Base-by-base conservation (phyloP, 1,140 invertebrate species). In the Lepidotrigona ventralis region DNA sequence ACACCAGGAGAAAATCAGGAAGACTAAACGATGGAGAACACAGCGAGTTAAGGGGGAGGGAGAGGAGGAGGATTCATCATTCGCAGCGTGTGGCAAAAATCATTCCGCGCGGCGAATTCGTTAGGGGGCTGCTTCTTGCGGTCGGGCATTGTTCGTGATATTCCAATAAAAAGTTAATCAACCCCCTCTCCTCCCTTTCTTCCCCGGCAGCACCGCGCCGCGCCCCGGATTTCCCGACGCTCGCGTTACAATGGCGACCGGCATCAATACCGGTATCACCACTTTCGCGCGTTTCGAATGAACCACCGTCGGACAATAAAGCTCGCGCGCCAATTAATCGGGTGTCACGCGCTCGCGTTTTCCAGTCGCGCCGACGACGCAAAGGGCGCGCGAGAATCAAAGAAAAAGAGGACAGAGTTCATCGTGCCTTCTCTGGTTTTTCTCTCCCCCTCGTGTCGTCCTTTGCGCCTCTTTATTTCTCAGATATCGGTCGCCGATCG, bases 141-240 rank as follows among this genome's bases (percentile, higher is more conserved):
- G 23, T 17, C 11, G 23, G 39, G 12, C 72, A 81, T 81, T 75
- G 71, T 81, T 81, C 78, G 54, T 26, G 69, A 80, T 81, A 75
- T 81, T 75, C 79, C 79, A 66, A 81, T 81, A 81, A 81, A 81
- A 75, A 75, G 79, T 81, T 81, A 81, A 81, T 81, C 71, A 74
- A 80, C 54, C 79, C 33, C 51, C 39, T 8, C 8, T 8, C 8
- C 8, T 8, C 6, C 6, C 6, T 8, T 46, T 39, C 39, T 39
- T 39, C 39, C 39, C 39, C 0, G 6, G 9, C 39, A 46, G 0
- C 39, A 0, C 39, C 39, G 39, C 39, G 33, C 33, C 33, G 33
- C 39, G 4, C 39, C 4, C 51, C 26, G 78, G 79, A 75, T 75
- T 75, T 81, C n/a, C 79, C 79, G 79, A 26, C 29, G 51, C 15